Evolutionary conservation across 2,797 vertebrate species (phyloP).

Genomic region (Nyctibius grandis): DNA sequence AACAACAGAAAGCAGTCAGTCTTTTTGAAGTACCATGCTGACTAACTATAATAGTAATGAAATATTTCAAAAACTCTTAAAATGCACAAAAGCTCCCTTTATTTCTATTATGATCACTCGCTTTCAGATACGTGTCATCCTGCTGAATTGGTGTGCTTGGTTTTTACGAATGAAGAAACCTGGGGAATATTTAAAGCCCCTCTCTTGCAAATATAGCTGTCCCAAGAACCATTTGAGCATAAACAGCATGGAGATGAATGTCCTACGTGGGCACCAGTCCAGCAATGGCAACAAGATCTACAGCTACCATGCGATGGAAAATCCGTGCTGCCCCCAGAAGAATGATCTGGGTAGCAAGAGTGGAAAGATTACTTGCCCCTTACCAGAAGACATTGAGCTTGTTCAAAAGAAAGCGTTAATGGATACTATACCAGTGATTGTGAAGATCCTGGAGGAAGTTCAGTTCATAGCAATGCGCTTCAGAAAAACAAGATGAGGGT

Average conservation of each 20-base stretch:
- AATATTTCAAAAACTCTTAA: neutral
- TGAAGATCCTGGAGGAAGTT: constrained; percentile 86
- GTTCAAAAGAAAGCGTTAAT: constrained; percentile 70
- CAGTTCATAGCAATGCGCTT: constrained; percentile 87
- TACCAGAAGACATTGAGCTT: constrained; percentile 70
- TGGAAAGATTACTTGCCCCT: constrained; percentile 61
- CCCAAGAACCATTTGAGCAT: constrained; percentile 74
- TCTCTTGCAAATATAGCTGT: constrained; percentile 63
- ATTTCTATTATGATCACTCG: neutral
- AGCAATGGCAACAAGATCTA: constrained; percentile 83
- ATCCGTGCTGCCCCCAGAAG: constrained; percentile 75
- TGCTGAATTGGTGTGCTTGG: constrained; percentile 93
- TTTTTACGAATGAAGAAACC: constrained; percentile 92
- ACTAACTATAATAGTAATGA: neutral
- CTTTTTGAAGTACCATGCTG: neutral
- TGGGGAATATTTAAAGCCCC: constrained; percentile 73
- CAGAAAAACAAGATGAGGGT: constrained; percentile 85
- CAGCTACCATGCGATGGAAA: constrained; percentile 80
- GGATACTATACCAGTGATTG: constrained; percentile 79
- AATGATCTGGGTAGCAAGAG: constrained; percentile 74
- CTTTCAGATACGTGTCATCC: constrained; percentile 81
- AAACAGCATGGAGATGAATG: constrained; percentile 80
- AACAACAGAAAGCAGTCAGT: neutral
- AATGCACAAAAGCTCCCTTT: neutral
- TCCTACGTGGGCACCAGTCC: constrained; percentile 74